phyloP scores from a whole-genome alignment of 2,113 vertebrate species.

The Phaethon lepturus region DNA sequence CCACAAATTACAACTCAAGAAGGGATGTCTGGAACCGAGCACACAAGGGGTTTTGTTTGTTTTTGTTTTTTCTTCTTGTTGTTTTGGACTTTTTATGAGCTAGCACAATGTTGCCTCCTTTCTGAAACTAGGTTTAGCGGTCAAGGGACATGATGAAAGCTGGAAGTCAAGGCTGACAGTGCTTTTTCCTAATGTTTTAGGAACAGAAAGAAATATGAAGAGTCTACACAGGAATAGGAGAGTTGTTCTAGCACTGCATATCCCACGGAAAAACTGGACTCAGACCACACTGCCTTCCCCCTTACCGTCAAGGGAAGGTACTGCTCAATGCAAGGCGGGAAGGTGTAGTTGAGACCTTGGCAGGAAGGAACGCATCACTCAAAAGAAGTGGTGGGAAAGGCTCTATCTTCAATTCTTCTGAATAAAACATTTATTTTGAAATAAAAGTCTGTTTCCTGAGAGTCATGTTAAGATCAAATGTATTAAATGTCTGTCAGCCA shows the following conservation, averaged over 20 bases:
- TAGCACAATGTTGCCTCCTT: not conserved
- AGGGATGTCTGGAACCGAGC: constrained; percentile 7
- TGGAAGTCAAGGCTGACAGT: not conserved
- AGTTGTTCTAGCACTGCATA: not conserved
- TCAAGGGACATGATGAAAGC: not conserved
- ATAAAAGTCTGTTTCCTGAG: not conserved
- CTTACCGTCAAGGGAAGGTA: not conserved
- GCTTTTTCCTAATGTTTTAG: not conserved
- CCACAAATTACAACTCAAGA: constrained; percentile 33
- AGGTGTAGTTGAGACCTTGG: not conserved
- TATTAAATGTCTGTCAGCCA: not conserved
- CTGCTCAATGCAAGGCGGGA: not conserved
- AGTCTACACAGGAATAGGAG: not conserved
- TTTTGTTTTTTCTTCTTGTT: not conserved
- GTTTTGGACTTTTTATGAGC: not conserved
- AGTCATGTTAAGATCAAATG: not conserved
- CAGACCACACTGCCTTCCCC: not conserved
- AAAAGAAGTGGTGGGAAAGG: not conserved
- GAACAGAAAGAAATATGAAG: not conserved
- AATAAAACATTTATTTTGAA: not conserved
- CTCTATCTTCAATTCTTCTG: not conserved
- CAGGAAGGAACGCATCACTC: not conserved
- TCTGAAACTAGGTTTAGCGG: not conserved
- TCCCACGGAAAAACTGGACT: not conserved
- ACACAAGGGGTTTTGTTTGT: not conserved